A percentile compares a stretch with the other conserved stretches of the same genome.
phyloP scores from a whole-genome alignment of 2,797 vertebrate species.

The Taeniopygia guttata region DNA sequence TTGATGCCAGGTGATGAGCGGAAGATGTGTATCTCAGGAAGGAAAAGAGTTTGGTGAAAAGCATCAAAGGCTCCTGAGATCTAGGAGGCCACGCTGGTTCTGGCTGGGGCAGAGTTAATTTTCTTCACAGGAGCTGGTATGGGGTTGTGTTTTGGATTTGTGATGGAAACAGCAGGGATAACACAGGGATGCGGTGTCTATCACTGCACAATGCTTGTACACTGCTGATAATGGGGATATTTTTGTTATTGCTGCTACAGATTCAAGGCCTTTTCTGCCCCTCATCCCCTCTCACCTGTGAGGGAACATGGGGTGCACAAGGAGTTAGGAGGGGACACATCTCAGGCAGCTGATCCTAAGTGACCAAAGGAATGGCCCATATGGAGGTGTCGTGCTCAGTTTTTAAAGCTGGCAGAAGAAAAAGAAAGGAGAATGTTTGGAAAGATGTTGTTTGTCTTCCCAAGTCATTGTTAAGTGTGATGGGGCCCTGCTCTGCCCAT shows the following conservation, averaged over 20 bases:
- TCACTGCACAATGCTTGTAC: neutral
- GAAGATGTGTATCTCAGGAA: neutral
- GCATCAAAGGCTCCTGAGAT: neutral
- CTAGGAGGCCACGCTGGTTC: neutral
- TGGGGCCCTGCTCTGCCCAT: fast-evolving
- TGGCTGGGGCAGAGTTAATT: neutral
- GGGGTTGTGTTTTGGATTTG: neutral
- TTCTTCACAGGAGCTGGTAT: neutral
- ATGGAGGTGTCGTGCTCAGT: fast-evolving
- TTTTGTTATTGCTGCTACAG: neutral
- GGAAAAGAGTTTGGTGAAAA: neutral
- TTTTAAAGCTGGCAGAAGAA: neutral
- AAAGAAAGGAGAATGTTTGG: fast-evolving
- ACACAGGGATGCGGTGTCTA: fast-evolving
- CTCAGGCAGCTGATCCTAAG: fast-evolving
- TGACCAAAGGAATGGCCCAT: neutral
- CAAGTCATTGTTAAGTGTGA: fast-evolving
- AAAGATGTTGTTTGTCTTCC: fast-evolving
- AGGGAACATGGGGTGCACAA: fast-evolving
- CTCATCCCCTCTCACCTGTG: fast-evolving
- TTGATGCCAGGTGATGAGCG: neutral
- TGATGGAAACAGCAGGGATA: neutral
- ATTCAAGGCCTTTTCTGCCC: neutral
- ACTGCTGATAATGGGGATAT: neutral
- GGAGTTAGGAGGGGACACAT: neutral